Percentiles rank a stretch among this genome's conserved stretches.
phyloP scores from a whole-genome alignment of 2,888 invertebrate genomes.

The Timandra comae region DNA sequence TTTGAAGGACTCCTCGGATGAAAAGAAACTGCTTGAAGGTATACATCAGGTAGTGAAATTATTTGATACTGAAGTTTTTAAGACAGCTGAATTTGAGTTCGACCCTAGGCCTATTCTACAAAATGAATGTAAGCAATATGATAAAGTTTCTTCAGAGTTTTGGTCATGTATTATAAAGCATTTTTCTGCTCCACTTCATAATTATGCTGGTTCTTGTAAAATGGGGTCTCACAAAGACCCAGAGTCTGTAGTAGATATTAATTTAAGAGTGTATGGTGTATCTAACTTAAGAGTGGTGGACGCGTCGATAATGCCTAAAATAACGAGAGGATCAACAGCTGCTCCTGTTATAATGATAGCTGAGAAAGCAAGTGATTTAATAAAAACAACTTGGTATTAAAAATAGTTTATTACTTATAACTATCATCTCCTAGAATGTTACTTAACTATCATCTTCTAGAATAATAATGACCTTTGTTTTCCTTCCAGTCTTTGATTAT shows the following conservation, averaged over 20 bases:
- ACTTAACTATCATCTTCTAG: constrained; percentile 31
- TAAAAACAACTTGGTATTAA: constrained; percentile 67
- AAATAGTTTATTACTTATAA: constrained; percentile 35
- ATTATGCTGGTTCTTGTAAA: constrained; percentile 67
- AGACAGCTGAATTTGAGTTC: constrained; percentile 53
- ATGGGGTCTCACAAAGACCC: constrained; percentile 59
- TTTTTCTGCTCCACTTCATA: constrained; percentile 62
- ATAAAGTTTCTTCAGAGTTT: constrained; percentile 57
- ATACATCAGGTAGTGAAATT: constrained; percentile 58
- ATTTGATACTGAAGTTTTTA: constrained; percentile 67
- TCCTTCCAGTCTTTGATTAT: constrained; percentile 67
- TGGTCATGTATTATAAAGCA: constrained; percentile 68
- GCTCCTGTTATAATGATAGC: constrained; percentile 71
- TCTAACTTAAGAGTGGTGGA: constrained; percentile 59
- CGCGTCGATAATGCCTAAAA: constrained; percentile 65
- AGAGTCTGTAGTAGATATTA: constrained; percentile 59
- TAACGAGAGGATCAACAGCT: constrained; percentile 62
- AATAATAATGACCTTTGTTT: constrained; percentile 50
- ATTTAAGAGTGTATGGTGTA: constrained; percentile 53
- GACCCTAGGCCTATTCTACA: constrained; percentile 57
- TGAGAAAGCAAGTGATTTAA: constrained; percentile 68
- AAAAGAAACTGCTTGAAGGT: constrained; percentile 58
- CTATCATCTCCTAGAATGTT: constrained; percentile 37
- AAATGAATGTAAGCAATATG: constrained; percentile 58
- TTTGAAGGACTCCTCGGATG: constrained; percentile 52